Base-by-base conservation (phyloP, 2,797 vertebrate genomes). In the Discoglossus pictus region DNA sequence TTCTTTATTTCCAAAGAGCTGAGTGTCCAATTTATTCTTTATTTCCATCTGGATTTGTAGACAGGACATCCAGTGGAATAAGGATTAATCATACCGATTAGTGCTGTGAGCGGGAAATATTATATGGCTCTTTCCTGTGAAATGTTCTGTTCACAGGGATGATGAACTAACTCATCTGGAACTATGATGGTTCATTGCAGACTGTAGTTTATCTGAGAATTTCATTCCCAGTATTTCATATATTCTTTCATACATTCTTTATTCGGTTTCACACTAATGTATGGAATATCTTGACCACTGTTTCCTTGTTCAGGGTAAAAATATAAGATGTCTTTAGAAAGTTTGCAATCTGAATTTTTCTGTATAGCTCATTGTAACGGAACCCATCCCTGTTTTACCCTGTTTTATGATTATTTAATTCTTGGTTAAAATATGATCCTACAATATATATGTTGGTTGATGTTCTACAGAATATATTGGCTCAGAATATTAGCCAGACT, bases 171-270 rank as follows among this genome's bases (percentile, higher is more conserved):
- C 82, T 84, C 80, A 85, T 69, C 74, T 75, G 75, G 78, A 86
- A 83, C 78, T 67, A 77, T 12, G 35, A 70, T 83, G 79, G 81
- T 83, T 86, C 80, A 81, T 80, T 74, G 76, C 74, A 73, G 78
- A 80, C 72, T 82, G 76, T 68, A 78, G 77, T 80, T 84, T 81
- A 87, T 79, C 81, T 79, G 67, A 80, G 79, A 80, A 86, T 84
- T 70, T 69, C 82, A 84, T 73, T 39, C 74, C 75, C 76, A 65
- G 78, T 79, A 81, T 82, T 80, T 79, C 73, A 63, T 60, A 71
- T 27, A 72, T 79, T n/a, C n/a, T n/a, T n/a, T n/a, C n/a, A n/a
- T 78, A 61, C 79, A 38, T 50, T 64, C n/a, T 64, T 65, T 38
- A 64, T 46, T 71, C 36, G 36, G 36, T 59, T 47, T 58, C 54